phyloP scores from a whole-genome alignment of 2,797 vertebrate genomes.

The Lagorchestes hirsutus region DNA sequence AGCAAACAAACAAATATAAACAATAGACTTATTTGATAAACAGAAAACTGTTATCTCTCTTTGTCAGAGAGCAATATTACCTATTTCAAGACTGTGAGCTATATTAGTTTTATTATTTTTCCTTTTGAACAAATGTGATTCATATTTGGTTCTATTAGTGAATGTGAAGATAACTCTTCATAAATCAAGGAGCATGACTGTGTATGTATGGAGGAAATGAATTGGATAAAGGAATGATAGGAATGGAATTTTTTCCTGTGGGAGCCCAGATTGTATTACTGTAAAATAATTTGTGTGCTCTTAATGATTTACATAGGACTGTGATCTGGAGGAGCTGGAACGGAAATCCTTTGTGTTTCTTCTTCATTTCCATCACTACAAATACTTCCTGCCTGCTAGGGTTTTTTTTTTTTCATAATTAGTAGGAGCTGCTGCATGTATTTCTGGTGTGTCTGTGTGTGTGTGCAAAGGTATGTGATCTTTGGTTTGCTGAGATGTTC shows the following conservation, averaged over 20 bases:
- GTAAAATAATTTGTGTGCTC: neutral
- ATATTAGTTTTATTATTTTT: slow-evolving; percentile 37
- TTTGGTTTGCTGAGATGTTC: neutral
- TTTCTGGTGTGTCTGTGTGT: neutral
- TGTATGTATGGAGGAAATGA: slow-evolving; percentile 43
- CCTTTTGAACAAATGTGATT: slow-evolving; percentile 28
- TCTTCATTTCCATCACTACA: slow-evolving; percentile 14
- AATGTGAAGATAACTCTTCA: neutral
- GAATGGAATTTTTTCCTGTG: slow-evolving; percentile 7
- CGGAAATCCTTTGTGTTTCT: slow-evolving; percentile 20
- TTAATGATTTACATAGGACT: neutral
- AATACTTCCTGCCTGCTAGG: neutral
- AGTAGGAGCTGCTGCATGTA: neutral
- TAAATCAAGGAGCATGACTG: neutral
- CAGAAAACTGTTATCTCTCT: slow-evolving; percentile 18
- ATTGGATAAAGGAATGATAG: slow-evolving; percentile 24
- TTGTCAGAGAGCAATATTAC: slow-evolving; percentile 23
- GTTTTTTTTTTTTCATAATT: slow-evolving; percentile 5
- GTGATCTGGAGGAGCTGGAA: neutral
- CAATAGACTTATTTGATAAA: slow-evolving; percentile 52
- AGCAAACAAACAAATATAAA: slow-evolving; percentile 37
- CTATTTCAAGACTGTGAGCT: neutral
- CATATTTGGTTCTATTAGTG: slow-evolving; percentile 18
- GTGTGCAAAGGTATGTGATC: neutral
- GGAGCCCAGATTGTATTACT: neutral